These are phyloP conservation scores for Pimpla rufipes DNA, from an alignment of 2,888 invertebrate genomes.

Conservation along the genomic window DNA sequence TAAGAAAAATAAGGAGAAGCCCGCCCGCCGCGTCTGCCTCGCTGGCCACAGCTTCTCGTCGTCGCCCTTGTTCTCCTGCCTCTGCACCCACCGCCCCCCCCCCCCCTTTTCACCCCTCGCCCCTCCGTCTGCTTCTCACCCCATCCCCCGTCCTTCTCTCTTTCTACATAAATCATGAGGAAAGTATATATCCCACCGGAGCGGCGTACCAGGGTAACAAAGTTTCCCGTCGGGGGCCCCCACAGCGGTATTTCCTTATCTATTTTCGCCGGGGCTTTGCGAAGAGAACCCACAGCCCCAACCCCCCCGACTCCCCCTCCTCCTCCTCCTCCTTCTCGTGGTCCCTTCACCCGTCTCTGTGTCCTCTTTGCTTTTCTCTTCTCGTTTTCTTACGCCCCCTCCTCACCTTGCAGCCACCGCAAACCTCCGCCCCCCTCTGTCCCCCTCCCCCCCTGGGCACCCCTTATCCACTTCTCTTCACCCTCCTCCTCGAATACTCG, in stretches of 20 bases:
- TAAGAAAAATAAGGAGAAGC: constrained; percentile 36
- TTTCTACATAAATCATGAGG: constrained; percentile 70
- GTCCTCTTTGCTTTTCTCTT: constrained; percentile 44
- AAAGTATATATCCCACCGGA: constrained; percentile 68
- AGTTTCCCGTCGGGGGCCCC: constrained; percentile 66
- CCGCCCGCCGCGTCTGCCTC: constrained; percentile 18
- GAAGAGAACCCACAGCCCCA: constrained; percentile 39
- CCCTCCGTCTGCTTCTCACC: neutral
- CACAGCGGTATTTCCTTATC: constrained; percentile 69
- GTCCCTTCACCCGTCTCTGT: constrained; percentile 30
- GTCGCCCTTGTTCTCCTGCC: constrained; percentile 48
- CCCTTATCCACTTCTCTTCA: constrained; percentile 35
- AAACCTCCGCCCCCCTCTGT: constrained; percentile 35
- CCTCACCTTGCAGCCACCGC: neutral
- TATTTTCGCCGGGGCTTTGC: constrained; percentile 69
- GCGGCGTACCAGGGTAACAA: constrained; percentile 63
- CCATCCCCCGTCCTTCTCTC: constrained; percentile 42
- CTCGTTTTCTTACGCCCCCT: constrained; percentile 50
- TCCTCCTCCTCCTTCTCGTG: constrained; percentile 22
- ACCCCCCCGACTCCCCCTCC: constrained; percentile 42
- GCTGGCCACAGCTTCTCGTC: constrained; percentile 49
- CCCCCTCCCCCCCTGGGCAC: constrained; percentile 47
- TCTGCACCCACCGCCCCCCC: too few relatives aligned
- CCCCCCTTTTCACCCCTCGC: neutral
- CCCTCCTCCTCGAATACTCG: constrained; percentile 56